phyloP scores from a whole-genome alignment of 2,888 invertebrate species.

The Listrodromus nycthemerus region DNA sequence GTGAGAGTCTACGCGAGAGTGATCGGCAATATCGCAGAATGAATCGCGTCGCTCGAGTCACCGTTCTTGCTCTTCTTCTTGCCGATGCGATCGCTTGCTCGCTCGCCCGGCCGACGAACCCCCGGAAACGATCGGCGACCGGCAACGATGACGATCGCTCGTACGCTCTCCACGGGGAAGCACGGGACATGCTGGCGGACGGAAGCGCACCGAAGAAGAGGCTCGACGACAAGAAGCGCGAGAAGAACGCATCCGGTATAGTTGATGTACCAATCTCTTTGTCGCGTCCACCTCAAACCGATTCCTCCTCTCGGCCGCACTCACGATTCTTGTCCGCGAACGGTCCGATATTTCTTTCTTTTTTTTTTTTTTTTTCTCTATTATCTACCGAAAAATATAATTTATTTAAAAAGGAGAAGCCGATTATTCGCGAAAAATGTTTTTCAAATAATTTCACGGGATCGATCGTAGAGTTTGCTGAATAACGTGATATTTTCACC shows the following conservation, averaged over 20 bases:
- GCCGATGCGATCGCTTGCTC: conserved; percentile 32
- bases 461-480: too few species aligned
- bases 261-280: not conserved
- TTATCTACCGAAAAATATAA: too few species aligned
- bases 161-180: conserved; percentile 63
- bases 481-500: too few species aligned
- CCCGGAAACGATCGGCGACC: not conserved
- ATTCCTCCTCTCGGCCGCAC: not conserved
- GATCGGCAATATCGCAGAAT: conserved; percentile 41
- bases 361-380: too few species aligned
- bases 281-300: not conserved
- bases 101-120: conserved; percentile 38
- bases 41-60: conserved; percentile 40
- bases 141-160: conserved; percentile 23
- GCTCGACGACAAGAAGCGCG: conserved; percentile 65
- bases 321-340: not conserved
- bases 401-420: too few species aligned
- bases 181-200: conserved; percentile 74
- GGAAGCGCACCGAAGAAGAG: conserved; percentile 73
- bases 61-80: conserved; percentile 40
- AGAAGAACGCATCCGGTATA: conserved; percentile 70
- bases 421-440: too few species aligned
- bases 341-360: too few species aligned
- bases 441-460: too few species aligned
- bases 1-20: not conserved